Base-by-base conservation (phyloP, 2,888 invertebrate genomes). In the Epistrophe eligans region DNA sequence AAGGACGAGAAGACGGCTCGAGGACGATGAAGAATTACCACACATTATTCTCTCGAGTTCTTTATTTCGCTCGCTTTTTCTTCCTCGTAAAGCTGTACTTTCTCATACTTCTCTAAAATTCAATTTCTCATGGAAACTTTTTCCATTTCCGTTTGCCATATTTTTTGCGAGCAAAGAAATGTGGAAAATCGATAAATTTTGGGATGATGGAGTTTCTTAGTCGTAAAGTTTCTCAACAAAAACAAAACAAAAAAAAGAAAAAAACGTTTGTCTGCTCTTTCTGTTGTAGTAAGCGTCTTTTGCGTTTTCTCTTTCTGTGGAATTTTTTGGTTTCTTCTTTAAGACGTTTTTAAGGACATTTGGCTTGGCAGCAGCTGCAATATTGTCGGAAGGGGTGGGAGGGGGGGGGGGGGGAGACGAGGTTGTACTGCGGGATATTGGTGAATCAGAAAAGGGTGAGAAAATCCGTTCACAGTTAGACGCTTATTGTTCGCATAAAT, bases 401-500 rank as follows among this genome's bases (percentile, higher is more conserved):
- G 17, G 28, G 40, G 1, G 4, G 32, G 9, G 35, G n/a, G 11
- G 24, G 7, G 1, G 4, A 5, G 9, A 9, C 13, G 11, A n/a
- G 7, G 8, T 13, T 10, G 15, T 9, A 55, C 17, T 50, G 13
- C 15, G 24, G 57, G 38, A 28, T 24, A 45, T 13, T 15, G 52
- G n/a, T n/a, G 67, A 50, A 48, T 50, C 24, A 45, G 28, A 11
- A 52, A 55, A 50, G 64, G 50, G 50, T 64, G 81, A 57, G 72
- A 62, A 77, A 80, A 84, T 84, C 84, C 79, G 72, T 50, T 77
- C 80, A 77, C 84, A 85, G 77, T 85, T 81, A 73, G 77, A 85
- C 57, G 81, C 81, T 85, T 77, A 81, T 85, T 85, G 84, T 85
- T 85, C 84, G 84, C 72, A 85, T 81, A 81, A 85, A 85, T 81